Conservation (phyloP, 2,797 vertebrate genomes). For the Fratercula arctica region DNA sequence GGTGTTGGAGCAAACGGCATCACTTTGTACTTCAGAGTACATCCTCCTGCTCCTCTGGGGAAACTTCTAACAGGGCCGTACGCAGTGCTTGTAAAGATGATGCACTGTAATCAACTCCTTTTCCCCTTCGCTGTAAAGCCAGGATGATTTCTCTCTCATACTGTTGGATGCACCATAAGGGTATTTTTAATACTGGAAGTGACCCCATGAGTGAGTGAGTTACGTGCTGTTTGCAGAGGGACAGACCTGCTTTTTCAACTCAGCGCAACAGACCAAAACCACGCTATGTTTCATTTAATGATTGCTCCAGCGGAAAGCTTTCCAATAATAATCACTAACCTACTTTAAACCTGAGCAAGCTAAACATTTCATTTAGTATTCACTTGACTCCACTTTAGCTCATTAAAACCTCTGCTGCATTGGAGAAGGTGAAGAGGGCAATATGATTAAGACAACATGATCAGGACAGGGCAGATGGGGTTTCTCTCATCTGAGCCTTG, state of each 20-base stretch:
- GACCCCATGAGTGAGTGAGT: background rate
- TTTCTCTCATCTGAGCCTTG: background rate
- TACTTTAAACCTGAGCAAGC: constrained; percentile 31
- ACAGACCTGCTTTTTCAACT: background rate
- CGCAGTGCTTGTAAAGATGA: background rate
- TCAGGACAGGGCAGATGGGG: background rate
- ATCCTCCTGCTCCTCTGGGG: background rate
- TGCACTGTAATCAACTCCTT: background rate
- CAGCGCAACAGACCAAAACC: background rate
- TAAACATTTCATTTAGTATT: constrained; percentile 29
- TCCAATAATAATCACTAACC: background rate
- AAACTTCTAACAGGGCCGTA: background rate
- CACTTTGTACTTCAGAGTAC: background rate
- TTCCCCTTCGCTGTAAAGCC: background rate
- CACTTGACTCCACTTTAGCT: constrained; percentile 1
- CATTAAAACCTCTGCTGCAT: background rate
- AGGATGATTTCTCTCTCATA: background rate
- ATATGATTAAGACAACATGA: background rate
- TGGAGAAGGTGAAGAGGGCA: background rate
- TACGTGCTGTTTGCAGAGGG: background rate
- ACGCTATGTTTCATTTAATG: background rate
- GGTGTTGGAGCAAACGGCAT: background rate
- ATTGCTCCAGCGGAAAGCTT: constrained; percentile 14
- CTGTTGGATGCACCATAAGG: background rate
- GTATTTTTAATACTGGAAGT: background rate